Evolutionary conservation across 2,113 vertebrate genomes (phyloP).

Genomic region (Bujurquina vittata): DNA sequence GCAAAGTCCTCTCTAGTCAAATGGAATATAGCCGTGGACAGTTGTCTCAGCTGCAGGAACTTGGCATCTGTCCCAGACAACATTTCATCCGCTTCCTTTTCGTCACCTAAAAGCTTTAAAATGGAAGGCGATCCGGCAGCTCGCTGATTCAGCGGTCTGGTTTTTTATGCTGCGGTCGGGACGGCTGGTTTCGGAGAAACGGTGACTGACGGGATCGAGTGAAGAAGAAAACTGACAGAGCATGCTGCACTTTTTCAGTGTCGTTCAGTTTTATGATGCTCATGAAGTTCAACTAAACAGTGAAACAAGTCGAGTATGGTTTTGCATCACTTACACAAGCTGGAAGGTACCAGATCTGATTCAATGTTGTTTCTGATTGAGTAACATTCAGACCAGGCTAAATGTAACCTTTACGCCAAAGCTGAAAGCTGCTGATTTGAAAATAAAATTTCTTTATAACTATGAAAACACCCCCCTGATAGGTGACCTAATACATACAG

Average conservation of each 20-base stretch:
- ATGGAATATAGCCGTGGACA: not conserved
- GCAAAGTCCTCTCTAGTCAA: slow-evolving; percentile 1
- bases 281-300: not conserved
- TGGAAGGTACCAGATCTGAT: not conserved
- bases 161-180: not conserved
- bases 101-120: slow-evolving; percentile 8
- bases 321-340: not conserved
- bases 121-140: not conserved
- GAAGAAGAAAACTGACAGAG: not conserved
- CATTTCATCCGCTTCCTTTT: not conserved
- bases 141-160: slow-evolving; percentile 32
- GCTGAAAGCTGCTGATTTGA: not conserved
- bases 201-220: not conserved
- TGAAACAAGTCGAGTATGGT: not conserved
- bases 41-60: slow-evolving; percentile 25
- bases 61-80: slow-evolving; percentile 25
- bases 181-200: not conserved
- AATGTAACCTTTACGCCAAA: too few species aligned
- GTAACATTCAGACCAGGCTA: too few species aligned
- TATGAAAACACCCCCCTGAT: not conserved
- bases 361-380: not conserved
- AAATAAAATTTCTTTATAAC: not conserved
- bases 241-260: not conserved
- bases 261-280: slow-evolving; percentile 15
- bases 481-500: fast-evolving